These are phyloP conservation scores for Chlorocebus sabaeus DNA, from an alignment of 2,113 vertebrate species.

Conservation along the genomic window DNA sequence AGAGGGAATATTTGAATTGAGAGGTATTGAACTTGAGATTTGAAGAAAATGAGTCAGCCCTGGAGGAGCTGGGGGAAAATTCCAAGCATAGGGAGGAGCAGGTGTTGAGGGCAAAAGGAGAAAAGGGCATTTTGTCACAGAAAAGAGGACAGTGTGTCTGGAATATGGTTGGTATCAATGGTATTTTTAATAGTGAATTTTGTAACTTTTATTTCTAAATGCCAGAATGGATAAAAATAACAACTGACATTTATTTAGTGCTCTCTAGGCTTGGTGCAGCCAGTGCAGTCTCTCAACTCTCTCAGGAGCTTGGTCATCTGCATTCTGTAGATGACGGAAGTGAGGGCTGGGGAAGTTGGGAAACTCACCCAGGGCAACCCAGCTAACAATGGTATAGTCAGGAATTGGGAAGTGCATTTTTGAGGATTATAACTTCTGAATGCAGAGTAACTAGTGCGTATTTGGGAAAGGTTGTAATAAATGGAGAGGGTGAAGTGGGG, in stretches of 20 bases:
- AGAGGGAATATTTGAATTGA: neutral
- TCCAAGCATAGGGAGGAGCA: neutral
- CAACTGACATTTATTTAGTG: neutral
- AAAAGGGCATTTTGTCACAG: neutral
- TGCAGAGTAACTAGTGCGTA: neutral
- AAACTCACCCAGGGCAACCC: neutral
- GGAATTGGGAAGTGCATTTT: neutral
- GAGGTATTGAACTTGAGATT: neutral
- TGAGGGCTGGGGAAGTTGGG: neutral
- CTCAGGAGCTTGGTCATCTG: neutral
- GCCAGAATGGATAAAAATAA: neutral
- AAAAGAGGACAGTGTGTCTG: neutral
- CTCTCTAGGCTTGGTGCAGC: neutral
- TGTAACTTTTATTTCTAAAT: neutral
- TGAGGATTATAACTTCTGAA: slow-evolving; percentile 15
- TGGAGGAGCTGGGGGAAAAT: neutral
- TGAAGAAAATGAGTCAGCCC: neutral
- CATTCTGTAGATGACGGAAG: neutral
- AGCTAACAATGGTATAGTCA: neutral
- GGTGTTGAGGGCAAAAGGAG: neutral
- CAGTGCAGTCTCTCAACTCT: neutral
- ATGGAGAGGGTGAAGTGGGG: neutral
- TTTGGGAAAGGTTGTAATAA: neutral
- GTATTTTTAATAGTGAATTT: neutral
- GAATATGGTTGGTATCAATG: neutral